Conservation (phyloP, 2,888 invertebrate species). For the Pseudeuparius sepicola region DNA sequence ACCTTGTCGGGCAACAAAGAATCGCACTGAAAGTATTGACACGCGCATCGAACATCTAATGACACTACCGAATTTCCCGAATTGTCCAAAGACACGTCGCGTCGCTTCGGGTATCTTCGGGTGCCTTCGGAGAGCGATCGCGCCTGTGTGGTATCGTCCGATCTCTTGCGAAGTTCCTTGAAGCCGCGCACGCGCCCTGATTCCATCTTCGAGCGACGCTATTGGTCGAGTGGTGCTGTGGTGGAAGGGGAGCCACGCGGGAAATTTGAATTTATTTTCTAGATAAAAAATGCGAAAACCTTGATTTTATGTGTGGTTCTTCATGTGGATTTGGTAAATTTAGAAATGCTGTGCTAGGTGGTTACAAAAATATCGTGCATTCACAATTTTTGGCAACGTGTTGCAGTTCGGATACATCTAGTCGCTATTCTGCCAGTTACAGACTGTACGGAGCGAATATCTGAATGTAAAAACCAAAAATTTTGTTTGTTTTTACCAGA, state of each 20-base stretch:
- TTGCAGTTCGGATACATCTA: too few species aligned
- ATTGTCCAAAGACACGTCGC: constrained; percentile 61
- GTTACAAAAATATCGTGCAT: too few species aligned
- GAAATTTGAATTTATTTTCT: constrained; percentile 1
- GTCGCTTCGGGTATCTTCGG: constrained; percentile 45
- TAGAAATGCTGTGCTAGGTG: too few species aligned
- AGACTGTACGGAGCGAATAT: too few species aligned
- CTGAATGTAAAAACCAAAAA: too few species aligned
- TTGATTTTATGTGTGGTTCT: too few species aligned
- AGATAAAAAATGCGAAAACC: constrained; percentile 3
- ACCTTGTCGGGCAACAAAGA: constrained; percentile 54
- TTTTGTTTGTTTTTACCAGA: too few species aligned
- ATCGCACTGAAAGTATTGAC: constrained; percentile 77
- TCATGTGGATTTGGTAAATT: too few species aligned
- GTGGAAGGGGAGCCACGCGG: neutral
- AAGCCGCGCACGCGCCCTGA: constrained; percentile 21
- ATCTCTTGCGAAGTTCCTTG: constrained; percentile 16
- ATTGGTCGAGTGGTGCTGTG: neutral
- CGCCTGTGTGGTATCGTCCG: constrained; percentile 16
- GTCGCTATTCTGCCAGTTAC: too few species aligned
- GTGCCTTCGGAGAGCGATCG: constrained; percentile 62
- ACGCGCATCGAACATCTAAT: constrained; percentile 74
- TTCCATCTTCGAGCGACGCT: too few species aligned
- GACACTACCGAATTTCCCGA: constrained; percentile 52
- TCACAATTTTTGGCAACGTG: too few species aligned